These are phyloP conservation scores for Agonum fuliginosum DNA, from an alignment of 2,888 invertebrate genomes.

Conservation along the genomic window DNA sequence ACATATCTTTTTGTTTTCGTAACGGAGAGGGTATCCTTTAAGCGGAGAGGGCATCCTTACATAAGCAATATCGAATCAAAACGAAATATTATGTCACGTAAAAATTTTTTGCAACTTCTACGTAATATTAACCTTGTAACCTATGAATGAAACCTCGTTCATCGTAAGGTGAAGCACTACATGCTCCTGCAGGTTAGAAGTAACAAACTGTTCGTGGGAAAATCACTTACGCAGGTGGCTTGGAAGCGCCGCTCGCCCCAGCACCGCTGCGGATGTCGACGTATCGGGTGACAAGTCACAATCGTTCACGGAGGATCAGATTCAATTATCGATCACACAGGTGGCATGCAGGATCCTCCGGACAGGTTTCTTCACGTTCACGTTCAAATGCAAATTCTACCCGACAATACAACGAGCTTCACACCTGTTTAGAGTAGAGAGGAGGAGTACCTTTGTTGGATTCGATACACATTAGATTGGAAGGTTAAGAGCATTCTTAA, in stretches of 20 bases:
- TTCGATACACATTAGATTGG: constrained; percentile 12
- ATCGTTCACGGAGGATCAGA: constrained; percentile 45
- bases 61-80: too few species aligned
- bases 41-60: too few species aligned
- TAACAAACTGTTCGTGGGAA: constrained; percentile 66
- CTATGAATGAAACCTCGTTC: not conserved
- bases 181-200: not conserved
- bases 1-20: too few species aligned
- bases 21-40: too few species aligned
- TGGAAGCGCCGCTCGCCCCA: too few species aligned
- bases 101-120: too few species aligned
- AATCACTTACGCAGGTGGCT: constrained; percentile 63
- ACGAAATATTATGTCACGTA: too few species aligned
- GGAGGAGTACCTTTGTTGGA: not conserved
- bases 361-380: not conserved
- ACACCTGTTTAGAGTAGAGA: not conserved
- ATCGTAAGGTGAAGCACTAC: constrained; percentile 2
- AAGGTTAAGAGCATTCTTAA: too few species aligned
- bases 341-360: constrained; percentile 17
- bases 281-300: constrained; percentile 50
- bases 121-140: too few species aligned
- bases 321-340: constrained; percentile 54
- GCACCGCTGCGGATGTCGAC: constrained; percentile 38
- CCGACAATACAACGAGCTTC: not conserved
- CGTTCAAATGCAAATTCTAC: not conserved